Evolutionary conservation across 2,888 invertebrate genomes (phyloP).

Genomic region (Lamellibrachia columna): DNA sequence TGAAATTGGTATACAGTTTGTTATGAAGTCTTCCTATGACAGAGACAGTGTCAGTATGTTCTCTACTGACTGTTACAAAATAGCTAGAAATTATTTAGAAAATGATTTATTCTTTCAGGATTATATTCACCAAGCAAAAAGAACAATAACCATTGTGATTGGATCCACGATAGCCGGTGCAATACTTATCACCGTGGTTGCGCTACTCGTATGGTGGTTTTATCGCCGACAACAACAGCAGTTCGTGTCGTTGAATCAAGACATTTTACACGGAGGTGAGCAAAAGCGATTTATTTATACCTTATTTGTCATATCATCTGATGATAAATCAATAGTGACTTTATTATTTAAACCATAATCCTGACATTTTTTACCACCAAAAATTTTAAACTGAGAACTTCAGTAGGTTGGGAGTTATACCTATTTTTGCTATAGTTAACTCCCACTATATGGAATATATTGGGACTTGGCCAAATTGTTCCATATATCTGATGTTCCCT

Average conservation of each 20-base stretch:
- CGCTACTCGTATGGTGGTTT: background rate
- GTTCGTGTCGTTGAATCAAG: background rate
- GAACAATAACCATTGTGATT: background rate
- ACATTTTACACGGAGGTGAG: background rate
- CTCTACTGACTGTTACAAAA: too few relatives aligned
- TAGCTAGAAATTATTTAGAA: background rate
- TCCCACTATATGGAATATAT: too few relatives aligned
- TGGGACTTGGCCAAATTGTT: too few relatives aligned
- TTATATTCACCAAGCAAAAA: background rate
- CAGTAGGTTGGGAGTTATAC: too few relatives aligned
- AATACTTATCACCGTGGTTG: background rate
- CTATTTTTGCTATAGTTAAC: too few relatives aligned
- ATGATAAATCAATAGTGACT: background rate
- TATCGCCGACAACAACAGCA: background rate
- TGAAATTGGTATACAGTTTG: too few relatives aligned
- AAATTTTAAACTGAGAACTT: background rate
- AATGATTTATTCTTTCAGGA: background rate
- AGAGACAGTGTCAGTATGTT: too few relatives aligned
- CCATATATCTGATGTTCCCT: too few relatives aligned
- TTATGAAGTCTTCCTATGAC: too few relatives aligned
- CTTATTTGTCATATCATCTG: background rate
- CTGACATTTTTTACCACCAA: background rate
- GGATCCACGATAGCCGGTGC: background rate
- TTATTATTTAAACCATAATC: background rate
- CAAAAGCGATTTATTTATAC: background rate